Percentiles rank a stretch among this genome's conserved stretches.
Conservation (phyloP, 1,140 invertebrate genomes). For the Himalopsyche phryganea region DNA sequence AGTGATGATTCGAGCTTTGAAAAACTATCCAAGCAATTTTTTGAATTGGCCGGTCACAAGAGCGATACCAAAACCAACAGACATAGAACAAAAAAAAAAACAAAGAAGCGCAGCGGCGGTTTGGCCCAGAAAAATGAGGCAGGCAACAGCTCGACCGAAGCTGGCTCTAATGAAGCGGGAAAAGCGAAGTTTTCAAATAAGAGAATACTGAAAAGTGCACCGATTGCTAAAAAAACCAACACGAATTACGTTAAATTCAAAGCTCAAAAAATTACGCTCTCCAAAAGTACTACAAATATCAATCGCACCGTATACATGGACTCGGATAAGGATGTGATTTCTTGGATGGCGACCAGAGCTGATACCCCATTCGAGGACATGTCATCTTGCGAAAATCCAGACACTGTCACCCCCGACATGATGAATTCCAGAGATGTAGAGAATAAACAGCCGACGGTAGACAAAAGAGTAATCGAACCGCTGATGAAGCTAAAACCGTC, state of each 20-base stretch:
- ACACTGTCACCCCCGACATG: constrained; percentile 9
- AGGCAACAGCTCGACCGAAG: constrained; percentile 16
- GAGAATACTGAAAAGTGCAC: constrained; percentile 17
- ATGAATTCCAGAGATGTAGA: constrained; percentile 1
- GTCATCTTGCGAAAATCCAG: constrained; percentile 23
- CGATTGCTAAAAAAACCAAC: constrained; percentile 10
- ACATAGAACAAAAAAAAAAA: constrained; percentile 17
- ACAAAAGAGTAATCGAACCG: constrained; percentile 21
- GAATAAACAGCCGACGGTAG: neutral
- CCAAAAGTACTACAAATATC: constrained; percentile 28
- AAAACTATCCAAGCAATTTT: constrained; percentile 12
- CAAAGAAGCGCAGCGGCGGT: constrained; percentile 11
- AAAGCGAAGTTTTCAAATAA: constrained; percentile 9
- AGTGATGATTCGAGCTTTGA: constrained; percentile 4
- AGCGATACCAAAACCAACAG: constrained; percentile 3
- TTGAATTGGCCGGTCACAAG: neutral
- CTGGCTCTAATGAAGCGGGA: constrained; percentile 8
- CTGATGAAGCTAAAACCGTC: constrained; percentile 15
- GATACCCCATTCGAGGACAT: constrained; percentile 37
- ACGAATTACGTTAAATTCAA: constrained; percentile 25
- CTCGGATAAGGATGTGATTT: constrained; percentile 50
- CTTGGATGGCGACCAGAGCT: constrained; percentile 49
- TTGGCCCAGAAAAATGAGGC: constrained; percentile 7
- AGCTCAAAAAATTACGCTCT: constrained; percentile 30
- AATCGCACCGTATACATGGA: constrained; percentile 38